These are phyloP conservation scores for Malacosoma neustria DNA, from an alignment of 2,888 invertebrate genomes.

Conservation along the genomic window DNA sequence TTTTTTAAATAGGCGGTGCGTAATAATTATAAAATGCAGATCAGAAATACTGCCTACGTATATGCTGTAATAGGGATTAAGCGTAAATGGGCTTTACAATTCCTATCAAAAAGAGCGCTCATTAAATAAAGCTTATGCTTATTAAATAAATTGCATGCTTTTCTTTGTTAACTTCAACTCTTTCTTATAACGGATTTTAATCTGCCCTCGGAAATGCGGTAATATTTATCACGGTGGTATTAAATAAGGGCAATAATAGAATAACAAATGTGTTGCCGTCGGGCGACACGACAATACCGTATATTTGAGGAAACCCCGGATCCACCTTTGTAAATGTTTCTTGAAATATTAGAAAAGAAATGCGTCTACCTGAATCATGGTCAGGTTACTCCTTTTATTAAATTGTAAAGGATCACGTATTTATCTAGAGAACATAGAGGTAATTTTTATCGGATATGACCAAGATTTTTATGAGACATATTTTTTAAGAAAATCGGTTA, in stretches of 20 bases:
- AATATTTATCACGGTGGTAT: constrained; percentile 51
- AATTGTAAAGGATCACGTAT: not conserved
- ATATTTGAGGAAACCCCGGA: constrained; percentile 4
- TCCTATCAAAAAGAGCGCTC: too few relatives aligned
- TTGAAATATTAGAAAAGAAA: constrained; percentile 5
- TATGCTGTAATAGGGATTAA: too few relatives aligned
- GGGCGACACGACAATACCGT: constrained; percentile 30
- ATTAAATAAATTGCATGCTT: too few relatives aligned
- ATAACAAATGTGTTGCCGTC: constrained; percentile 49
- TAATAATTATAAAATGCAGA: too few relatives aligned
- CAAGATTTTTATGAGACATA: too few relatives aligned
- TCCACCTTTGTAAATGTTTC: constrained; percentile 6
- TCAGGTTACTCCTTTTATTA: not conserved
- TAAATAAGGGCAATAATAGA: constrained; percentile 60
- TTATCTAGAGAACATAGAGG: too few relatives aligned
- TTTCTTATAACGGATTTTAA: constrained; percentile 38
- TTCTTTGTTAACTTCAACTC: constrained; percentile 27
- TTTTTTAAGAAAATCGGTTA: too few relatives aligned
- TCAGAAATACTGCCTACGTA: too few relatives aligned
- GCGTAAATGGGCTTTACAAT: too few relatives aligned
- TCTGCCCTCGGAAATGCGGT: constrained; percentile 30
- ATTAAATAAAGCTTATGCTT: too few relatives aligned
- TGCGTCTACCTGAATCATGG: not conserved
- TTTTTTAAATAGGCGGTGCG: too few relatives aligned
- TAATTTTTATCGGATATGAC: too few relatives aligned